Base-by-base conservation (phyloP, 2,797 vertebrate genomes). In the Scolopax bukidnonensis region DNA sequence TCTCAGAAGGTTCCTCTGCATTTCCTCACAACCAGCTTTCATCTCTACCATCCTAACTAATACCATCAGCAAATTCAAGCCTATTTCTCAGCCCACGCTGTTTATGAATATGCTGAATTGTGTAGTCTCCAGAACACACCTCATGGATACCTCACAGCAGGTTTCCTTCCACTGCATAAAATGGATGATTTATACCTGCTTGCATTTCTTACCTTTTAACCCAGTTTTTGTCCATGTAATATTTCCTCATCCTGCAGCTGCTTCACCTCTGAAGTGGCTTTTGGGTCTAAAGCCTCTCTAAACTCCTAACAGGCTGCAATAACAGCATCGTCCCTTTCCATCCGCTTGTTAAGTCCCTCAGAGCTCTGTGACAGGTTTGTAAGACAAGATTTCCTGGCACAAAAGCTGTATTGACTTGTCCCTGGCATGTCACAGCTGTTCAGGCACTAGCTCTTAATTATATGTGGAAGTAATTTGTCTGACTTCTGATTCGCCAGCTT, bases 1-100 rank as follows among this genome's bases (percentile, higher is more conserved):
- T 19, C 94, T 91, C 80, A 76, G 88, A 73, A 69, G 91, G 77
- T 67, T 93, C 53, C 81, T 87, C 73, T 64, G 73, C 73, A 78
- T 85, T 75, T 84, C 84, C 74, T 91, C 95, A 84, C 50, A 76
- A 74, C 36, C 90, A 95, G 69, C 54, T 79, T 86, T 84, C 83
- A 61, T 59, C 85, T 76, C 80, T 20, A 78, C 79, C 67, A 73
- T 25, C 85, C 76, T 65, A 77, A 73, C 68, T 89, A 84, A 69
- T 50, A 81, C 9, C 50, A 84, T 43, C 83, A 87, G 54, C 79
- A 84, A 76, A 90, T 76, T 87, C 82, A 78, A 88, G 77, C 21
- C 88, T 47, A 27, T 73, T 89, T 28, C 51, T 93, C 59, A 88
- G 94, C 83, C 61, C 80, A 63, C 54, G 74, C 51, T 95, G 33